Percentiles rank a stretch among this genome's conserved stretches.
Conservation (phyloP, 2,888 invertebrate genomes). For the Drosophila mulleri region DNA sequence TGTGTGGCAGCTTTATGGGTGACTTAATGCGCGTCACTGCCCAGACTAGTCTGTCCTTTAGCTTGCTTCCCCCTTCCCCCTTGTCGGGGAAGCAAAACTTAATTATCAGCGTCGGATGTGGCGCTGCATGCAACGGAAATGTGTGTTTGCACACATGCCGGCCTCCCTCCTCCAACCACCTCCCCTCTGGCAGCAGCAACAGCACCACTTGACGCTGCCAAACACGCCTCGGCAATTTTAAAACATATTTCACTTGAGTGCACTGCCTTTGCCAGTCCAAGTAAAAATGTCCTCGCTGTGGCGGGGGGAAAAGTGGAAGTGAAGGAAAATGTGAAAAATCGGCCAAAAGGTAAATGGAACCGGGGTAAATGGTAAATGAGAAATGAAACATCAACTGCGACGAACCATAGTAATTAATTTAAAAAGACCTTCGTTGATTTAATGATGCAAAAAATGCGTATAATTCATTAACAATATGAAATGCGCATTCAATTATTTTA, state of each 20-base stretch:
- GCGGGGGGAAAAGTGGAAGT: neutral
- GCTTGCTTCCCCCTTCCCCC: neutral
- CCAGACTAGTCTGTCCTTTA: slow-evolving; percentile 1
- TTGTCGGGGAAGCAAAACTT: slow-evolving; percentile 58
- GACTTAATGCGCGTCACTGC: slow-evolving; percentile 37
- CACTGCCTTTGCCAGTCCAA: slow-evolving; percentile 44
- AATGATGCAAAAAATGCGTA: slow-evolving; percentile 17
- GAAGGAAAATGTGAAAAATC: slow-evolving; percentile 7
- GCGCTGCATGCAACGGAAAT: slow-evolving; percentile 71
- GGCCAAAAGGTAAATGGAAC: slow-evolving; percentile 10
- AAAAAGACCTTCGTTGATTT: slow-evolving; percentile 5
- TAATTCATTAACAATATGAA: slow-evolving; percentile 17
- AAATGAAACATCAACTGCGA: slow-evolving; percentile 34
- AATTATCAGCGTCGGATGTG: slow-evolving; percentile 78
- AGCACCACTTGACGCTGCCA: slow-evolving; percentile 56
- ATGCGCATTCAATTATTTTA: neutral
- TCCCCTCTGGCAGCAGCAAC: neutral
- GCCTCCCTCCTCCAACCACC: neutral
- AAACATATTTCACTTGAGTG: slow-evolving; percentile 76
- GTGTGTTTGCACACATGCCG: slow-evolving; percentile 34
- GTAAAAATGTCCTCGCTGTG: slow-evolving; percentile 35
- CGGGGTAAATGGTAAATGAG: slow-evolving; percentile 11
- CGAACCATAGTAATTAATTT: slow-evolving; percentile 52
- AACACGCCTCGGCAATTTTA: slow-evolving; percentile 77
- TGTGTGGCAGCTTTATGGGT: slow-evolving; percentile 18